These are phyloP conservation scores for Yponomeuta evonymella DNA, from an alignment of 2,888 invertebrate species.

Conservation along the genomic window DNA sequence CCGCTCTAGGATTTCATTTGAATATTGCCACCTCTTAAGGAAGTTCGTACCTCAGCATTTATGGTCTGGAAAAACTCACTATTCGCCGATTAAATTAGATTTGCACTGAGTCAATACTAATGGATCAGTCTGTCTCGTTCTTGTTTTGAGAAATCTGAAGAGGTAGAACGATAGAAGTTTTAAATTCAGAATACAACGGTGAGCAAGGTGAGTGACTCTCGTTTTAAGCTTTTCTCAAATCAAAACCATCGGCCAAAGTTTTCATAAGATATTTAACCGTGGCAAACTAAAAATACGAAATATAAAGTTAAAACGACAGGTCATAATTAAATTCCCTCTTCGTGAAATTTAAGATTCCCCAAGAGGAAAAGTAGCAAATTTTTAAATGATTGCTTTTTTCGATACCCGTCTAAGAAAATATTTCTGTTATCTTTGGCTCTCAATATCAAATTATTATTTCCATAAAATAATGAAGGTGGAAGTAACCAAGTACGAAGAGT, in stretches of 20 bases:
- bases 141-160: no score
- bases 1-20: not conserved
- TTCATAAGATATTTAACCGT: no score
- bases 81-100: no score
- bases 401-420: not conserved
- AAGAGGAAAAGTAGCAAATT: not conserved
- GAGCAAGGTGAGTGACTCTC: no score
- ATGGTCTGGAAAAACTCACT: not conserved
- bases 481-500: not conserved
- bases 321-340: not conserved
- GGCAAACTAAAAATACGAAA: no score
- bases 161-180: no score
- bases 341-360: not conserved
- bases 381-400: not conserved
- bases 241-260: no score
- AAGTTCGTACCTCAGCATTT: not conserved
- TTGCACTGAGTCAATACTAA: no score
- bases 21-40: not conserved
- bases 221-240: no score
- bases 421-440: not conserved
- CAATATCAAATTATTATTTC: not conserved
- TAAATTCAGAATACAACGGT: no score
- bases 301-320: not conserved
- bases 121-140: no score
- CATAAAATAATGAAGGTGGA: not conserved